Evolutionary conservation across 2,888 invertebrate genomes (phyloP).

Genomic region (Apotomis betuletana): DNA sequence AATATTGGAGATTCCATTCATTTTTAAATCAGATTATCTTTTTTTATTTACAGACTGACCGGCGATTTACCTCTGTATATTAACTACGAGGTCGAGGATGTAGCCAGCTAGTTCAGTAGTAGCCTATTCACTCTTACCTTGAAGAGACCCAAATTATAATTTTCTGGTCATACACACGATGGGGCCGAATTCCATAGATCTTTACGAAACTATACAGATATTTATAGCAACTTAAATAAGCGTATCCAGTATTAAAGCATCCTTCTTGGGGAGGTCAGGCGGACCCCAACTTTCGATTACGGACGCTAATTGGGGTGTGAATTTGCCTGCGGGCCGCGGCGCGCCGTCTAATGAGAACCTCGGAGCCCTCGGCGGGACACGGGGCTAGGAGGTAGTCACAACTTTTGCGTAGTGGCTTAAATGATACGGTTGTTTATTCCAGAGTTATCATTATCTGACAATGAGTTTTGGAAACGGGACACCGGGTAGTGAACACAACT

Average conservation of each 20-base stretch:
- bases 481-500: too few relatives aligned
- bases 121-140: too few relatives aligned
- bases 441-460: background rate
- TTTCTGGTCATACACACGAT: too few relatives aligned
- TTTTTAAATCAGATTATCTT: too few relatives aligned
- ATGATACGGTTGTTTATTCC: background rate
- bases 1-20: too few relatives aligned
- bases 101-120: too few relatives aligned
- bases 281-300: slow-evolving; percentile 55
- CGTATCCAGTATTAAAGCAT: background rate
- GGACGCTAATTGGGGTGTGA: slow-evolving; percentile 66
- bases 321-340: slow-evolving; percentile 56
- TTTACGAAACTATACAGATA: background rate
- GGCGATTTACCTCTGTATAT: too few relatives aligned
- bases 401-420: background rate
- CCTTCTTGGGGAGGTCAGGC: slow-evolving; percentile 19
- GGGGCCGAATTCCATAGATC: too few relatives aligned
- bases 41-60: too few relatives aligned
- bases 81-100: too few relatives aligned
- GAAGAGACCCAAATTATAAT: too few relatives aligned
- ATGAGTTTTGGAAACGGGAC: too few relatives aligned
- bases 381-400: background rate
- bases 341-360: slow-evolving; percentile 48
- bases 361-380: background rate
- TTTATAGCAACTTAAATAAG: background rate